These are phyloP conservation scores for Cyprichromis sp. DNA, from an alignment of 2,113 vertebrate genomes.

Conservation along the genomic window DNA sequence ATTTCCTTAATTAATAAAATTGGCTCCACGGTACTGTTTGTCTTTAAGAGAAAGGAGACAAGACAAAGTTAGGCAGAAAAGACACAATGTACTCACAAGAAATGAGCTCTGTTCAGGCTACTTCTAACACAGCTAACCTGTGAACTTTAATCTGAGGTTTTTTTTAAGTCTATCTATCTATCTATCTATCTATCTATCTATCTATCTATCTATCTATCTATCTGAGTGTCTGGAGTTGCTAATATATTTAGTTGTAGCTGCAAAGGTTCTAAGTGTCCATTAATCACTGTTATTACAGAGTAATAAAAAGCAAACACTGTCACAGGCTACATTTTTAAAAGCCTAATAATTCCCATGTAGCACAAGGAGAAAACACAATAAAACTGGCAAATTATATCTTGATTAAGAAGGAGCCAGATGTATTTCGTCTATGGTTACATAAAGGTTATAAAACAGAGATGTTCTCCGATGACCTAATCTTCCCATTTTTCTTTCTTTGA, in stretches of 20 bases:
- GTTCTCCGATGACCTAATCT: not conserved
- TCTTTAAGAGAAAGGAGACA: not conserved
- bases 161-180: not conserved
- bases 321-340: constrained; percentile 38
- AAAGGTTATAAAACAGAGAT: constrained; percentile 3
- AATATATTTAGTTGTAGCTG: not conserved
- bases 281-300: constrained; percentile 35
- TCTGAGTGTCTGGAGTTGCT: not conserved
- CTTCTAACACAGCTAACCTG: not conserved
- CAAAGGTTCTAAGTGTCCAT: not conserved
- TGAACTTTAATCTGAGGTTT: not conserved
- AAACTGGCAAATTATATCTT: constrained; percentile 23
- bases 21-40: not conserved
- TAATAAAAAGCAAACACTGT: constrained; percentile 19
- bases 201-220: not conserved
- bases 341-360: constrained; percentile 24
- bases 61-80: not conserved
- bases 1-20: not conserved
- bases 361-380: constrained; percentile 18
- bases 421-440: not conserved
- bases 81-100: not conserved
- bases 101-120: not conserved
- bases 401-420: not conserved
- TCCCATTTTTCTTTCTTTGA: not conserved
- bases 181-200: not conserved